Evolutionary conservation across 2,113 vertebrate species (phyloP).

Genomic region (Micronycteris hirsuta): DNA sequence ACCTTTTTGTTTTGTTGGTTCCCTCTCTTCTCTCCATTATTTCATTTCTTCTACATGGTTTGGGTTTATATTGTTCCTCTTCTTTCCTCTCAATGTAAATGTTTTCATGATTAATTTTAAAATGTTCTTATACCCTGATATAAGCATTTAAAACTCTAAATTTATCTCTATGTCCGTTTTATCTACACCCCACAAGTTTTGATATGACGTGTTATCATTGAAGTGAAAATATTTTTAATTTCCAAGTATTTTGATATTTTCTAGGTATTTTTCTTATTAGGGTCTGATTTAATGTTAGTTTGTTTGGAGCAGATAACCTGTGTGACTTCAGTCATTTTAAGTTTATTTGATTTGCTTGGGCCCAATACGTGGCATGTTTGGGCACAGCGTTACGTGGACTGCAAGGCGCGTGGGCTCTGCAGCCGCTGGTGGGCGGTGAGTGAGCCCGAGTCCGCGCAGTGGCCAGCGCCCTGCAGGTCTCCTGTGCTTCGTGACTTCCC

Average conservation of each 20-base stretch:
- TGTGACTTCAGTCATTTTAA: neutral
- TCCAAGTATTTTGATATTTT: neutral
- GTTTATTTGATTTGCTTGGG: neutral
- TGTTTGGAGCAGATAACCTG: neutral
- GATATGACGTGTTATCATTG: neutral
- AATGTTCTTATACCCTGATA: neutral
- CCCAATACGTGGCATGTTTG: rapidly evolving
- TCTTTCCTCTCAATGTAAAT: neutral
- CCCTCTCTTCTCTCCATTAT: neutral
- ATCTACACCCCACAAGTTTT: too few relatives aligned
- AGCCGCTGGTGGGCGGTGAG: neutral
- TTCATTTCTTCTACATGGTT: neutral
- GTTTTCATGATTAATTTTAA: neutral
- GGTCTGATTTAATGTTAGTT: neutral
- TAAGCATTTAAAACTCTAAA: neutral
- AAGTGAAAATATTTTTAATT: neutral
- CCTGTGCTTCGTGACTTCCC: neutral
- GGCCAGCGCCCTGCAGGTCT: neutral
- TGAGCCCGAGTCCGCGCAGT: neutral
- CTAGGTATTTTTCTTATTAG: neutral
- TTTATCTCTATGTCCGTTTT: neutral
- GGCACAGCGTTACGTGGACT: neutral
- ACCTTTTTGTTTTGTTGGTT: neutral
- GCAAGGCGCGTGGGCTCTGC: too few relatives aligned
- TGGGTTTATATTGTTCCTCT: neutral